Evolutionary conservation across 2,888 invertebrate genomes (phyloP), one percentile per base, ranked within the genome.

Genomic region (Amiota communis): DNA sequence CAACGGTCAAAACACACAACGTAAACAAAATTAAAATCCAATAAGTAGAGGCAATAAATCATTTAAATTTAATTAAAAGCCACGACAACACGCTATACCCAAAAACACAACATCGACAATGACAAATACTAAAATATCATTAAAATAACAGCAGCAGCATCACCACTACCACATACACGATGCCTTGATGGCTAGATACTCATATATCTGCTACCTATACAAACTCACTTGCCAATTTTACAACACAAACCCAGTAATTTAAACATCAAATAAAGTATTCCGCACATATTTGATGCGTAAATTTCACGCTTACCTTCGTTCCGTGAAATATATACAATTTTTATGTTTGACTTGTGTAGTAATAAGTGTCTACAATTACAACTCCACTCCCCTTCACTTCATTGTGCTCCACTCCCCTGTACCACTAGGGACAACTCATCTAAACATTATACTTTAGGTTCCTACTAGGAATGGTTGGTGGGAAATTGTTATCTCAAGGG

Each of bases 11-110:
- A 59, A 59, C 20, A 20, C 59, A 20, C 6, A 59, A 65, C 8
- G 20, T n/a, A 65, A 65, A 48, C 65, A 65, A 65, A 63, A 63
- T 63, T 63, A 63, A 65, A 65, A 65, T 12, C 36, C 65, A 65
- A 65, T 65, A 47, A 47, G 46, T 10, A 48, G 48, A 65, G 10
- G 48, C 17, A 48, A 65, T 65, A 65, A 65, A 65, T 65, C 65
- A 65, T 65, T 65, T 65, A 65, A 65, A 48, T 65, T 65, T 65
- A 65, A 65, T 65, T 65, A 65, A 65, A 65, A 65, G 17, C 48
- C 48, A 65, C 15, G 47, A 47, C 65, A n/a, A 65, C 46, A 36
- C 36, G 36, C 36, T 2, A 36, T 36, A 36, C 36, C 36, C 36
- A 36, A 36, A 36, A 36, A 36, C 36, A 36, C 36, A 6, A 36